These are phyloP conservation scores for Malurus leucopterus DNA, from an alignment of 2,797 vertebrate genomes.

Conservation along the genomic window DNA sequence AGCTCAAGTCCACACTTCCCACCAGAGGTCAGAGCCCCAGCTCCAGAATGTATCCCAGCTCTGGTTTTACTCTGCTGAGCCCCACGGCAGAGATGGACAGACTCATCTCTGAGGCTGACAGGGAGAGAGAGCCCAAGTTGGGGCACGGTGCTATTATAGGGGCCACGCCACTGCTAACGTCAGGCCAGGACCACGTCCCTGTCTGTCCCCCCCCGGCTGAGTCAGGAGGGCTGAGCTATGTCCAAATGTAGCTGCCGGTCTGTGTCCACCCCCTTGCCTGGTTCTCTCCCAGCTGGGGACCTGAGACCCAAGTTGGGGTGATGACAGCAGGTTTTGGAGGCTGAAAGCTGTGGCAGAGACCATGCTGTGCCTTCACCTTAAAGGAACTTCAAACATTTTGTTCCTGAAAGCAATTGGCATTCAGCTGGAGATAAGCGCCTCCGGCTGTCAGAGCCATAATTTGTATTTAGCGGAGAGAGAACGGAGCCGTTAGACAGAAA, in stretches of 20 bases:
- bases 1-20: neutral
- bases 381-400: slow-evolving; percentile 57
- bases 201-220: neutral
- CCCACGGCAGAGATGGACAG: neutral
- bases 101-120: slow-evolving; percentile 4
- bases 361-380: slow-evolving; percentile 40
- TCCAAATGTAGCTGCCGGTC: neutral
- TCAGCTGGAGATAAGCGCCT: slow-evolving; percentile 55
- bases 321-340: neutral
- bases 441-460: slow-evolving; percentile 48
- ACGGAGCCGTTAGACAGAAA: slow-evolving; percentile 62
- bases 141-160: neutral
- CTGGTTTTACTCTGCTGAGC: neutral
- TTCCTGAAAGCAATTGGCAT: slow-evolving; percentile 52
- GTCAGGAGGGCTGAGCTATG: slow-evolving; percentile 18
- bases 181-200: neutral
- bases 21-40: neutral
- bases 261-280: neutral
- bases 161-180: neutral
- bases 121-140: neutral
- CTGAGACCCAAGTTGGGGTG: neutral
- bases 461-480: slow-evolving; percentile 53
- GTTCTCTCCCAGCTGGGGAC: neutral
- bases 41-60: neutral
- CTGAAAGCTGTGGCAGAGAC: neutral